Base-by-base conservation (phyloP, 35 echinoderm and acorn worm species). In the Stichopus chloronotus region DNA sequence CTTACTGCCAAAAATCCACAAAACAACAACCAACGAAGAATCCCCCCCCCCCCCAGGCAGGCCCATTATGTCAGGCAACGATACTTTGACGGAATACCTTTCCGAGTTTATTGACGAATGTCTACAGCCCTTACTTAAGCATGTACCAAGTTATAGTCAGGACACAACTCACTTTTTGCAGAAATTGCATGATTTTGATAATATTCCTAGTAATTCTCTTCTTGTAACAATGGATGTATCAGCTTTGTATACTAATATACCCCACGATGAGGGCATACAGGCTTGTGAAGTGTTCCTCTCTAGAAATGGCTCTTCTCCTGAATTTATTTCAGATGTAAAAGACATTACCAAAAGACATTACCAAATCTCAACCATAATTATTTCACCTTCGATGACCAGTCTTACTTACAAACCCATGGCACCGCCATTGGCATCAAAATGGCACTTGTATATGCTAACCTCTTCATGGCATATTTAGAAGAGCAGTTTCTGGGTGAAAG, bases 361-460 rank as follows among this genome's bases (percentile, higher is more conserved):
- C 11, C n/a, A n/a, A n/a, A n/a, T 55, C 74, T 91, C 3, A 21
- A 91, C 16, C 90, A 79, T 53, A 78, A 91, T 0, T 24, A 91
- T 52, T 91, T 91, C 90, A 79, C 68, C 56, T 78, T 91, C 23
- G 23, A 91, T 20, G 71, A 78, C 17, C 17, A 76, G 9, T 58
- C n/a, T 78, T 91, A 65, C 90, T 55, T 91, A 52, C 2, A 79
- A 78, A 58, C 30, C 53, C 65, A 57, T 6, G 71, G 69, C 3
- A 91, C 90, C 9, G 71, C 90, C 90, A 91, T 79, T 0, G 90
- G 72, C 20, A 55, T 20, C 25, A 76, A 78, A 56, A 78, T 91
- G 52, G 61, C 88, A 4, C 65, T 30, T 55, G 55, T 12, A 0
- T 78, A 76, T 53, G 71, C 65, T 13, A 91, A 91, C 23, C 25